Base-by-base conservation (phyloP, 2,888 invertebrate genomes). In the Drosophila tripunctata region DNA sequence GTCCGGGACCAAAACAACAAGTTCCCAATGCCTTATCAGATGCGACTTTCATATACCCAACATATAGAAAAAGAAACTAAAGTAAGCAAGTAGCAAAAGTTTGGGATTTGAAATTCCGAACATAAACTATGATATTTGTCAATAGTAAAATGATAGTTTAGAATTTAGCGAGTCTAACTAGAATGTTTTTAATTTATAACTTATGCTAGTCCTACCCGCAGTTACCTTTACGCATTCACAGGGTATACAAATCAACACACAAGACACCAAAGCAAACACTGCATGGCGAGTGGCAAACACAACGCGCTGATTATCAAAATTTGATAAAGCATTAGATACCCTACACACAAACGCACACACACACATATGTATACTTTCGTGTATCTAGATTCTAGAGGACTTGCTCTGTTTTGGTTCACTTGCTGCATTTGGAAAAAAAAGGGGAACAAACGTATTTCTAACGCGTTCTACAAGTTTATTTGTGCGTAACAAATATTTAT, bases 401-500 rank as follows among this genome's bases (percentile, higher is more conserved):
- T 40, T 45, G 60, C 48, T 50, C 27, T 41, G 86, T 45, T 75
- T 48, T 68, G 84, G 80, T 75, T 68, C 86, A 86, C 67, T 84
- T 83, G 84, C 64, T 56, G 31, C 22, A 27, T 40, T 44, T 27
- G 30, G 50, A 62, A 66, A 22, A 54, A 62, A 66, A 22, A 24
- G 50, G 31, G 51, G 14, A 44, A 51, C 63, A 61, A 70, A 67
- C 35, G 54, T 36, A 61, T 67, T 67, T 85, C 87, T 70, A 88
- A 78, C 76, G 65, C 81, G 67, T 60, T 67, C 75, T 73, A 78
- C 87, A 85, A 82, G 78, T 86, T 75, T 82, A 80, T 84, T 88
- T 88, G 83, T 83, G 78, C 69, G 72, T 77, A 74, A 80, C 87
- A 88, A 87, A 88, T 88, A 87, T 88, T 87, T 88, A 86, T 88